A percentile compares a stretch with the other conserved stretches of the same genome.
Evolutionary conservation across 2,797 vertebrate genomes (phyloP).

Genomic region (Alfaro cultratus): DNA sequence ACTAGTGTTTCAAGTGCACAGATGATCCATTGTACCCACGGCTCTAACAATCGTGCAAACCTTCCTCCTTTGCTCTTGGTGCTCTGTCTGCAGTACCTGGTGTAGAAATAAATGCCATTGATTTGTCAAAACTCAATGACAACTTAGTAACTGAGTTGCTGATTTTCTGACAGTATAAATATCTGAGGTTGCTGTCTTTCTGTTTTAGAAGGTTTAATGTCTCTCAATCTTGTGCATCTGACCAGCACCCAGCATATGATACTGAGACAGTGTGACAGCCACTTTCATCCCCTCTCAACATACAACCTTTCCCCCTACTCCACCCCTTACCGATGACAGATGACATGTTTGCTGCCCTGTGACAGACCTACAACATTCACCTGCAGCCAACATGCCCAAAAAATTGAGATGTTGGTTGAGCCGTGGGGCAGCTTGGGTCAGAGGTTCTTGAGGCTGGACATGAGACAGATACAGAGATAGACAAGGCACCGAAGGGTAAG

Average conservation of each 20-base stretch:
- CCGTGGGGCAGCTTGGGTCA: conserved; percentile 35
- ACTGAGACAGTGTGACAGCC: conserved; percentile 80
- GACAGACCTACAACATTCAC: conserved; percentile 55
- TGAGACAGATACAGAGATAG: conserved; percentile 1
- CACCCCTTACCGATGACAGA: conserved; percentile 20
- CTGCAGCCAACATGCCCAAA: conserved; percentile 55
- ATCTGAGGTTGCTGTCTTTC: conserved; percentile 15
- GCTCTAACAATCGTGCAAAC: neutral
- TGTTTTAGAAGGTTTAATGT: conserved; percentile 49
- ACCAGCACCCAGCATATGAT: conserved; percentile 80
- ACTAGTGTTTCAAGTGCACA: neutral
- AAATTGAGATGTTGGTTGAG: conserved; percentile 51
- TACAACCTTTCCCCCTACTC: conserved; percentile 19
- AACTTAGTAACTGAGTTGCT: neutral
- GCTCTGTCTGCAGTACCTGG: neutral
- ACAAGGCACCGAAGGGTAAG: neutral
- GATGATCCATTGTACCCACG: neutral
- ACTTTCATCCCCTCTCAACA: conserved; percentile 57
- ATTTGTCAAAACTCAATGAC: neutral
- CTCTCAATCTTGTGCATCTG: conserved; percentile 70
- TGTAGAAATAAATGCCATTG: neutral
- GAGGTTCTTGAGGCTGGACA: neutral
- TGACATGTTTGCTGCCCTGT: neutral
- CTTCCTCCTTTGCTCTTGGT: neutral
- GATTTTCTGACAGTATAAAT: neutral